Evolutionary conservation across 2,797 vertebrate species (phyloP), one percentile per base, ranked within the genome.

Genomic region (Halcyon leucocephala): DNA sequence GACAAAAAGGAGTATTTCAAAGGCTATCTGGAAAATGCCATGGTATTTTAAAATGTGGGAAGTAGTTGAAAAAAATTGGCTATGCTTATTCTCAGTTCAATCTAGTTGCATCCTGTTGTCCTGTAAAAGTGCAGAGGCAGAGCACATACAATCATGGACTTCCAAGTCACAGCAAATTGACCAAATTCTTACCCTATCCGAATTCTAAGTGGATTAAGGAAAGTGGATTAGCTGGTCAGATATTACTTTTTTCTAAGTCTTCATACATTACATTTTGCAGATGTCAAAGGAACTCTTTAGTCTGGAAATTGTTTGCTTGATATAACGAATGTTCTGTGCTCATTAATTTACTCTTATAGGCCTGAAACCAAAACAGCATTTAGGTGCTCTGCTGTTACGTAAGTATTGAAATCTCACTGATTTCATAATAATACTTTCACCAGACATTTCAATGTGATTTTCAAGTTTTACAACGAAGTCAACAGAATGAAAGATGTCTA

Each of bases 141-240:
- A 48, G 33, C 57, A 61, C n/a, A 10, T 1, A 37, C 41, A 54
- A 39, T 62, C 5, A 0, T 25, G 49, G 72, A 79, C 35, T 46
- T 90, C 80, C 85, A 66, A 73, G 83, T 48, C 71, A 74, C 57
- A 89, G 55, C 22, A 64, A 89, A 80, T 10, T 44, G 80, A 77
- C 86, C 77, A 77, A 82, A 79, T 80, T 88, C 72, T 71, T 95
- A 57, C 72, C 61, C 41, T 87, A 15, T 69, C 0, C 0, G 48
- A 88, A 41, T 49, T 57, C 31, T 64, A 87, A 95, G 16, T 82
- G 64, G 93, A 90, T 93, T 84, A 92, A 26, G 77, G 24, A n/a
- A 90, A 92, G 67, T 95, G 82, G 90, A 93, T 95, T 94, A 93
- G 31, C 28, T 87, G 87, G 79, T 69, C 71, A 77, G 84, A 91